Conservation (phyloP, 1,140 invertebrate genomes). For the Atta colombica region DNA sequence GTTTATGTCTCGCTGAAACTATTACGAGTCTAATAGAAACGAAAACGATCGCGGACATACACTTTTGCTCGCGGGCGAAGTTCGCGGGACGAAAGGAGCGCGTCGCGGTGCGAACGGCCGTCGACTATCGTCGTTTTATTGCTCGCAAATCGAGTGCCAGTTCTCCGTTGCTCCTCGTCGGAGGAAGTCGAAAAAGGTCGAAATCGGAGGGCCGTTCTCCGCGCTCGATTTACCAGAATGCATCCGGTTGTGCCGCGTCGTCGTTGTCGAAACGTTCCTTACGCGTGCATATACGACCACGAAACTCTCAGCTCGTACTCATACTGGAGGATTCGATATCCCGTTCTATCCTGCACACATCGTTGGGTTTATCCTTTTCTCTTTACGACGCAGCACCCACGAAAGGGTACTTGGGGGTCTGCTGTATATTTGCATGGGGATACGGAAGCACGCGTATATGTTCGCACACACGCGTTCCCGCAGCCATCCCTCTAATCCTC, state of each 20-base stretch:
- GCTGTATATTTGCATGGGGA: constrained; percentile 68
- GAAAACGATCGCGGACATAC: constrained; percentile 40
- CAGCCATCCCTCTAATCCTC: constrained; percentile 83
- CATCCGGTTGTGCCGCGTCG: constrained; percentile 71
- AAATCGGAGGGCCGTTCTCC: constrained; percentile 65
- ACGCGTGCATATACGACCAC: constrained; percentile 11
- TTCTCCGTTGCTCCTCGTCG: constrained; percentile 29
- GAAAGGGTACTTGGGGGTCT: constrained; percentile 57
- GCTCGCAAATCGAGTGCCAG: constrained; percentile 76
- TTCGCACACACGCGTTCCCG: constrained; percentile 54
- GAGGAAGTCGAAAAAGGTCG: constrained; percentile 71
- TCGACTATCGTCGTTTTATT: constrained; percentile 77
- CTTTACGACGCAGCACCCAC: constrained; percentile 39
- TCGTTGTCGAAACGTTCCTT: constrained; percentile 46
- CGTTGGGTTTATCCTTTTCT: constrained; percentile 54
- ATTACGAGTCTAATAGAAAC: constrained; percentile 65
- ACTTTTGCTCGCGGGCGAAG: constrained; percentile 4
- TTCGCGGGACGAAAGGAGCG: constrained; percentile 21
- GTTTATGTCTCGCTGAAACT: constrained; percentile 53
- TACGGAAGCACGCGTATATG: constrained; percentile 31
- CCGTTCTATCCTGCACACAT: constrained; percentile 32
- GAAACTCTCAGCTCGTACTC: constrained; percentile 1
- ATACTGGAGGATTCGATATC: constrained; percentile 34
- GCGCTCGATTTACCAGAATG: constrained; percentile 76
- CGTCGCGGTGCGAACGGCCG: constrained; percentile 59